Evolutionary conservation across 2,113 vertebrate genomes (phyloP).

Genomic region (Coryphaenoides rupestris): DNA sequence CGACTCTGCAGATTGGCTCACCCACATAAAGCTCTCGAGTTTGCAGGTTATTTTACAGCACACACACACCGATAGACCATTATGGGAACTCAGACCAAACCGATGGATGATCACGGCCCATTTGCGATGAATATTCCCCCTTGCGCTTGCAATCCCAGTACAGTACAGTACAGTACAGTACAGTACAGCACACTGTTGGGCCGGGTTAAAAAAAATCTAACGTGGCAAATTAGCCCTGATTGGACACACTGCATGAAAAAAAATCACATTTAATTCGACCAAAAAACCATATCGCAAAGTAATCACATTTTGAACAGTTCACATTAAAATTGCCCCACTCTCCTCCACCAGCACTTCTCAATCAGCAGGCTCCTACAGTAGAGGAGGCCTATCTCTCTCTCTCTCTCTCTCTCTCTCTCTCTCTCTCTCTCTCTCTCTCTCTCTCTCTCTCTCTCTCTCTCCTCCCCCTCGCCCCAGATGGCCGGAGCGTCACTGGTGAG

Average conservation of each 20-base stretch:
- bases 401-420: too few relatives aligned
- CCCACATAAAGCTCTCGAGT: slow-evolving; percentile 9
- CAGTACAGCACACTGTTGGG: slow-evolving; percentile 12
- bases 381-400: background rate
- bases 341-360: background rate
- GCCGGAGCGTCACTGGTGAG: background rate
- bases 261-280: slow-evolving; percentile 31
- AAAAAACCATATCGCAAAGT: slow-evolving; percentile 3
- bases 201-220: slow-evolving; percentile 17
- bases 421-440: too few relatives aligned
- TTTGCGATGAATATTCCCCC: slow-evolving; percentile 46
- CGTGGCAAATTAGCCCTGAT: slow-evolving; percentile 33
- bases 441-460: too few relatives aligned
- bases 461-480: too few relatives aligned
- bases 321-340: slow-evolving; percentile 5
- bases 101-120: slow-evolving; percentile 11
- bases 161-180: slow-evolving; percentile 27
- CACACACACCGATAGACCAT: background rate
- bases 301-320: background rate
- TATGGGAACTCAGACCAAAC: slow-evolving; percentile 26
- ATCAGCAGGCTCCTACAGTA: slow-evolving; percentile 4
- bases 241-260: slow-evolving; percentile 13
- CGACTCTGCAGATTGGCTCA: too few relatives aligned
- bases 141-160: background rate
- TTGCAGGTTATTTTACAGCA: slow-evolving; percentile 16